These are phyloP conservation scores for Drosophila lini DNA, from an alignment of 1,140 invertebrate species.

Conservation along the genomic window DNA sequence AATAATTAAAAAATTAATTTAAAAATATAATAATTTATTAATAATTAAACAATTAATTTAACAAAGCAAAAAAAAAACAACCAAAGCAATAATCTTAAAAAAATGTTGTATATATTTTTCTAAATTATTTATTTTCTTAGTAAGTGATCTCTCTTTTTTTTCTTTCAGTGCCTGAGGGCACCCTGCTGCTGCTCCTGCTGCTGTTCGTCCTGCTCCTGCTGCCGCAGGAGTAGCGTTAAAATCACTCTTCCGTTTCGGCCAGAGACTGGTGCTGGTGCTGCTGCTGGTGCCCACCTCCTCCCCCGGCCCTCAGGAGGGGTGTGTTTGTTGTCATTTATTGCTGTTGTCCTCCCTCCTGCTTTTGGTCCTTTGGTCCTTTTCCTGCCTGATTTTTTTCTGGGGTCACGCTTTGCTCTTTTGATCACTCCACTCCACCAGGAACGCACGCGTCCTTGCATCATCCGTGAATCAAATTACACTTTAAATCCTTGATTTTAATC, in stretches of 20 bases:
- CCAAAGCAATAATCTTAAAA: too few species aligned
- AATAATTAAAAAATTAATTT: too few species aligned
- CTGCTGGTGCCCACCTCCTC: slow-evolving; percentile 20
- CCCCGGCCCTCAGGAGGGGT: slow-evolving; percentile 51
- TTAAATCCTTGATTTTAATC: slow-evolving; percentile 84
- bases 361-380: neutral
- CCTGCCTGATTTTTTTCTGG: slow-evolving; percentile 63
- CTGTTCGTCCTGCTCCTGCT: slow-evolving; percentile 23
- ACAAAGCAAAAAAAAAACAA: too few species aligned
- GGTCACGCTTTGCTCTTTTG: slow-evolving; percentile 81
- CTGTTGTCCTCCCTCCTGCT: slow-evolving; percentile 59
- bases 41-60: too few species aligned
- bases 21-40: too few species aligned
- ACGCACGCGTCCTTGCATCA: slow-evolving; percentile 22
- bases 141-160: neutral
- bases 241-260: slow-evolving; percentile 75
- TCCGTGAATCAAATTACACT: slow-evolving; percentile 83
- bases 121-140: neutral
- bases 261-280: slow-evolving; percentile 7
- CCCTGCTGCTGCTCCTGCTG: slow-evolving; percentile 42
- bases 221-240: slow-evolving; percentile 65
- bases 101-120: neutral
- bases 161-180: slow-evolving; percentile 31
- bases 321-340: slow-evolving; percentile 83
- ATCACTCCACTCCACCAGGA: slow-evolving; percentile 34